A percentile compares a stretch with the other conserved stretches of the same genome.
phyloP scores from a whole-genome alignment of 2,888 invertebrate genomes.

The Chaitophorus viminalis region DNA sequence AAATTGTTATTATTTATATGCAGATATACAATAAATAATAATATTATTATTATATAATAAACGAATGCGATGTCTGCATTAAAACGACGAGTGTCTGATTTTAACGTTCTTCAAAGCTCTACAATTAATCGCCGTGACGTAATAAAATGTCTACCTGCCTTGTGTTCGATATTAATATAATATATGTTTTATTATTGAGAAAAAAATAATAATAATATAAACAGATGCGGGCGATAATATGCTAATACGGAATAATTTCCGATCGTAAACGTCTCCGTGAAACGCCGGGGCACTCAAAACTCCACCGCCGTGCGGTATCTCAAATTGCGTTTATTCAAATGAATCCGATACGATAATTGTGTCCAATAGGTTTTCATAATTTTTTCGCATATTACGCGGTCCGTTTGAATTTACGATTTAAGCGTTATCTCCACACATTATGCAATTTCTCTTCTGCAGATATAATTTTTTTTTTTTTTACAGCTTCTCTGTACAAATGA shows the following conservation, averaged over 20 bases:
- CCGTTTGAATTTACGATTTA: constrained; percentile 12
- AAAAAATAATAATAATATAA: constrained; percentile 5
- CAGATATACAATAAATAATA: background rate
- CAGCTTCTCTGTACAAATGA: background rate
- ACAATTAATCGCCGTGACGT: constrained; percentile 40
- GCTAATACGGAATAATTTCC: constrained; percentile 42
- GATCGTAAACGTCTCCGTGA: constrained; percentile 24
- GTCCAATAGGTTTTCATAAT: constrained; percentile 9
- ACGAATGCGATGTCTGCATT: background rate
- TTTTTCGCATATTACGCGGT: background rate
- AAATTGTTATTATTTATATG: background rate
- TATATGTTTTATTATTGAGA: constrained; percentile 29
- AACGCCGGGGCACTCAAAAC: constrained; percentile 25
- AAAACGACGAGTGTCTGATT: constrained; percentile 34
- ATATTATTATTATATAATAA: background rate
- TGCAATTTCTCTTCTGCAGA: background rate
- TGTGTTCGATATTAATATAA: background rate
- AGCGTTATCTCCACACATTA: background rate
- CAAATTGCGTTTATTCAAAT: background rate
- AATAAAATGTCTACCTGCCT: background rate
- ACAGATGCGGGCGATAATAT: constrained; percentile 38
- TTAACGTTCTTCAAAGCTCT: constrained; percentile 31
- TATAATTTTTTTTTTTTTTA: background rate
- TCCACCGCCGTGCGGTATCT: background rate
- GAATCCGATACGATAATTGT: background rate